Evolutionary conservation across 2,797 vertebrate genomes (phyloP), one percentile per base, ranked within the genome.

Genomic region (Gallinago solitaria): DNA sequence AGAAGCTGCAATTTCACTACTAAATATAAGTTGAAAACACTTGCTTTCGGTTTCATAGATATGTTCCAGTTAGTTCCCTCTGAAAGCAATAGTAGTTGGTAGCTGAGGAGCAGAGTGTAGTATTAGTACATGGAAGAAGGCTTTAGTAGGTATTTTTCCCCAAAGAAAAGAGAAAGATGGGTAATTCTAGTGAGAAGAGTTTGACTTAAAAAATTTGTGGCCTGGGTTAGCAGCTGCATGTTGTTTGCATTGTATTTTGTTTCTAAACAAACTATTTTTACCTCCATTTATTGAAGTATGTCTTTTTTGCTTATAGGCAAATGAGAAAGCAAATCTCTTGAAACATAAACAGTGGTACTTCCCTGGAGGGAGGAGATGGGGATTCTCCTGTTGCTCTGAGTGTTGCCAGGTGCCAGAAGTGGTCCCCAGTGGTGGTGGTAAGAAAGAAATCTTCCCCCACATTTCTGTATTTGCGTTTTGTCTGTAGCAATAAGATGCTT

Each of bases 301-400:
- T 96, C 63, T 96, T 88, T 96, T 95, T 96, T 94, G 88, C 86
- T 96, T 96, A 80, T 92, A 96, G 94, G 93, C 90, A 95, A 95
- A 89, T 92, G 88, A 94, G 81, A 93, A 91, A 92, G 71, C 91
- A 93, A 92, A 96, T 96, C 33, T 89, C 71, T 87, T 97, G 83
- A 96, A 69, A 91, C 73, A 82, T 56, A 96, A 96, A 50, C 89
- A 92, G 87, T 86, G 90, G 87, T 90, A 64, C 85, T 85, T 94
- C 75, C 91, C 92, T 67, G 74, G 78, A 87, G 89, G 90, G 78
- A 94, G 87, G 90, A 95, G 78, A 95, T 93, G 93, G 68, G 86
- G 48, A 93, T 95, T 96, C 82, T 95, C 16, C 87, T 84, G 70
- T 93, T 94, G 78, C 88, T 96, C 90, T 94, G 95, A 95, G 90